phyloP scores from a whole-genome alignment of 1,140 invertebrate genomes.

The Littorina saxatilis region DNA sequence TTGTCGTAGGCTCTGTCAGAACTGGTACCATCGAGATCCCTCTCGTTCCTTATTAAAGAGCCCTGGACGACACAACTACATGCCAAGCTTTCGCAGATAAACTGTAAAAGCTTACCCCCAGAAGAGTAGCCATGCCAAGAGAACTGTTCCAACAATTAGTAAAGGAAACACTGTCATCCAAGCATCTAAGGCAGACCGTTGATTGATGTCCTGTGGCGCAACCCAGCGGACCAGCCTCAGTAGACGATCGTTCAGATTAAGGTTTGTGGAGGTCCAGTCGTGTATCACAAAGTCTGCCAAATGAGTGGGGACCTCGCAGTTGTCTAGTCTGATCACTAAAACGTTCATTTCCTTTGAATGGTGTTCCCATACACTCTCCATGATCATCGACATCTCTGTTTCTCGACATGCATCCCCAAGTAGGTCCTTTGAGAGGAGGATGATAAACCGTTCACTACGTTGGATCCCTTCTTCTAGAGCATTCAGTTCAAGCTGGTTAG shows the following conservation, averaged over 20 bases:
- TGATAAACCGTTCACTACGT: constrained; percentile 11
- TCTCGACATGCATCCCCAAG: not conserved
- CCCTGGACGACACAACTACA: too few relatives aligned
- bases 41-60: too few relatives aligned
- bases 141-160: not conserved
- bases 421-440: constrained; percentile 6
- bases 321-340: not conserved
- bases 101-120: too few relatives aligned
- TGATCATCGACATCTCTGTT: not conserved
- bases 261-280: constrained; percentile 23
- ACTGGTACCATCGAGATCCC: too few relatives aligned
- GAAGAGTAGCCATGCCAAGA: too few relatives aligned
- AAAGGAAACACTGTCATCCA: not conserved
- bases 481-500: not conserved
- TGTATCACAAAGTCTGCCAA: not conserved
- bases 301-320: not conserved
- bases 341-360: too few relatives aligned
- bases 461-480: not conserved
- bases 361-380: not conserved
- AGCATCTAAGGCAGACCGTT: not conserved
- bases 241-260: not conserved
- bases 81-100: too few relatives aligned
- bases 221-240: constrained; percentile 13
- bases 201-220: not conserved
- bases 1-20: too few relatives aligned